Evolutionary conservation across 2,888 invertebrate species (phyloP), one percentile per base, ranked within the genome.

Genomic region (Diarsia mendica): DNA sequence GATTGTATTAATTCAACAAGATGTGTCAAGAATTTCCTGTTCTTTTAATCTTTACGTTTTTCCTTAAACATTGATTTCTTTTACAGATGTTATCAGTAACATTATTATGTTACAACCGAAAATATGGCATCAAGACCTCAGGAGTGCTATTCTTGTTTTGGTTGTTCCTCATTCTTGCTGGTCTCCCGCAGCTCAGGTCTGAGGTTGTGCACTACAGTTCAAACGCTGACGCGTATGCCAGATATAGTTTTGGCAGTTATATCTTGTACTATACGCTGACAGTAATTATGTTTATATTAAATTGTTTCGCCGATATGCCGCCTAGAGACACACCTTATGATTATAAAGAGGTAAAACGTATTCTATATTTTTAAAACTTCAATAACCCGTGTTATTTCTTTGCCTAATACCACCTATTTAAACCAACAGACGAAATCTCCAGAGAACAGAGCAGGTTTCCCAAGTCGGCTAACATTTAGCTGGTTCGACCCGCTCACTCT

Each of bases 131-230:
- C 86, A 97, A 98, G 89, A 98, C 99, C 11, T 99, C 99, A 8
- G 99, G 99, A 9, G 97, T 98, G 68, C 96, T 99, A 83, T 99
- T 99, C 93, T 93, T 99, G 78, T 99, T 99, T 94, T 99, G 99
- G 99, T 96, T 99, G 23, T 91, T 99, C 0, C 93, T 98, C 72
- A 95, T 97, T 0, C 33, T 99, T 23, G 97, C 97, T 67, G 98
- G 98, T 10, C 95, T 98, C 78, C 97, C 98, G 3, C 98, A 98
- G 84, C 98, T 98, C 87, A 97, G 98, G 87, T 97, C 97, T 48
- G 97, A 97, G 92, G 94, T 96, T 1, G 68, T 92, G 28, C 91
- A 93, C 58, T 90, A 92, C 53, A 89, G 91, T 33, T 89, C 92
- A n/a, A 92, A 91, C 4, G 92, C 95, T 6, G 95, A 96, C 66